Percentiles rank a stretch among this genome's conserved stretches.
phyloP scores from a whole-genome alignment of 2,113 vertebrate genomes.

The Cynoglossus semilaevis region DNA sequence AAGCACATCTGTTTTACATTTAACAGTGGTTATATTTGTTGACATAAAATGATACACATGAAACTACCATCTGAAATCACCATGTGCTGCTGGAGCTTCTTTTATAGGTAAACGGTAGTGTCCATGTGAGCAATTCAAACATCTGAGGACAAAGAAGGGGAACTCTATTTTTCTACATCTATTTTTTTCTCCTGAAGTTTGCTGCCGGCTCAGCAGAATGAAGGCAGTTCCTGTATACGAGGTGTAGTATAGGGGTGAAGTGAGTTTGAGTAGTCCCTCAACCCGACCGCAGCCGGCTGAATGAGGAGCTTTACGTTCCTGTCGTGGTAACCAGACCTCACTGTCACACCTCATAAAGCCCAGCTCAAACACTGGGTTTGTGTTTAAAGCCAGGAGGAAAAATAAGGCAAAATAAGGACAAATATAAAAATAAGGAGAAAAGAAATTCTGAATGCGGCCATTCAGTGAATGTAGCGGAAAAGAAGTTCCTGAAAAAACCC shows the following conservation, averaged over 20 bases:
- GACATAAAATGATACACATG: neutral
- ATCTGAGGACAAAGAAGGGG: slow-evolving; percentile 26
- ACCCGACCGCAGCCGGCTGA: slow-evolving; percentile 45
- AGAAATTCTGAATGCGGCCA: slow-evolving; percentile 41
- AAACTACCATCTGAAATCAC: neutral
- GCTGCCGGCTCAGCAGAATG: slow-evolving; percentile 85
- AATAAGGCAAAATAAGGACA: slow-evolving; percentile 67
- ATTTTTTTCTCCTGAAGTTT: slow-evolving; percentile 75
- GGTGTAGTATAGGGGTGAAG: slow-evolving; percentile 53
- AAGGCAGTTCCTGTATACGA: slow-evolving; percentile 57
- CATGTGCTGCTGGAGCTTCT: slow-evolving; percentile 36
- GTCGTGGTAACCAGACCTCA: slow-evolving; percentile 55
- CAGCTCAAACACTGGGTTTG: slow-evolving; percentile 43
- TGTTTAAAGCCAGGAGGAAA: slow-evolving; percentile 41
- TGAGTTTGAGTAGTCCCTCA: slow-evolving; percentile 54
- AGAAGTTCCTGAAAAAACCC: slow-evolving; percentile 31
- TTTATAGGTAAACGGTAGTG: slow-evolving; percentile 23
- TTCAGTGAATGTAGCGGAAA: slow-evolving; percentile 34
- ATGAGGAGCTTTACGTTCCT: slow-evolving; percentile 67
- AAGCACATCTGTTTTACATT: slow-evolving; percentile 25
- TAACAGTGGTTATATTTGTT: slow-evolving; percentile 6
- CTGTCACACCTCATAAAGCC: slow-evolving; percentile 72
- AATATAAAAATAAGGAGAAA: slow-evolving; percentile 38
- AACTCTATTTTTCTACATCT: neutral
- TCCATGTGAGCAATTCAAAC: slow-evolving; percentile 28